phyloP scores from a whole-genome alignment of 2,797 vertebrate genomes.

The Squalus acanthias region DNA sequence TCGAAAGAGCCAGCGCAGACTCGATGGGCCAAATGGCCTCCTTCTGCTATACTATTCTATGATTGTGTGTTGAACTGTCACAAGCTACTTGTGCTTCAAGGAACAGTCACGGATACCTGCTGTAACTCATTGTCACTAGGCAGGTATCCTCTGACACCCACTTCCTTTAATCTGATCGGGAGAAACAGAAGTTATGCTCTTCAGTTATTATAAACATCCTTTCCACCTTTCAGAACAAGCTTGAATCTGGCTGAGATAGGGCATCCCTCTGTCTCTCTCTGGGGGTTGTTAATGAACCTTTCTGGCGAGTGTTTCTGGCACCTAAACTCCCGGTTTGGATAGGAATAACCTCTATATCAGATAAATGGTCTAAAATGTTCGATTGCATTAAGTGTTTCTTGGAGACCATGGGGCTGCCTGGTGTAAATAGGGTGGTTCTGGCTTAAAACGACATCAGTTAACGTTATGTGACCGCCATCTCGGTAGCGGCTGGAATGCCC shows the following conservation, averaged over 20 bases:
- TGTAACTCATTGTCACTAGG: background rate
- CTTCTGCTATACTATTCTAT: background rate
- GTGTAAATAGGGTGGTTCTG: too few relatives aligned
- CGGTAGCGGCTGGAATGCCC: too few relatives aligned
- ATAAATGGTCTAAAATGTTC: too few relatives aligned
- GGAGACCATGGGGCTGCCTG: too few relatives aligned
- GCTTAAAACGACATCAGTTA: too few relatives aligned
- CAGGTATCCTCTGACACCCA: background rate
- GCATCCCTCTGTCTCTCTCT: background rate
- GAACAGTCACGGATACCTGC: background rate
- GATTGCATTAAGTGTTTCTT: too few relatives aligned
- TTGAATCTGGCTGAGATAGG: background rate
- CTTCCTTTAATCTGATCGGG: background rate
- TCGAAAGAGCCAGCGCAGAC: background rate
- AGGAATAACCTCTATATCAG: background rate
- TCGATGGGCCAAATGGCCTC: background rate
- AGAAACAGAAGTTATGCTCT: background rate
- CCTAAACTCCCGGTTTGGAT: background rate
- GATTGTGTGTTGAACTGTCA: background rate
- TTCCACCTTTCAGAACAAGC: background rate
- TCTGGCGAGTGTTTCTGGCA: background rate
- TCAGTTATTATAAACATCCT: background rate
- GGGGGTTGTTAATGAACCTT: background rate
- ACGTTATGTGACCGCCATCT: too few relatives aligned
- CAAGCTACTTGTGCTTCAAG: background rate